A percentile compares a stretch with the other conserved stretches of the same genome.
Conservation (phyloP, 2,797 vertebrate species). For the Graptemys geographica region DNA sequence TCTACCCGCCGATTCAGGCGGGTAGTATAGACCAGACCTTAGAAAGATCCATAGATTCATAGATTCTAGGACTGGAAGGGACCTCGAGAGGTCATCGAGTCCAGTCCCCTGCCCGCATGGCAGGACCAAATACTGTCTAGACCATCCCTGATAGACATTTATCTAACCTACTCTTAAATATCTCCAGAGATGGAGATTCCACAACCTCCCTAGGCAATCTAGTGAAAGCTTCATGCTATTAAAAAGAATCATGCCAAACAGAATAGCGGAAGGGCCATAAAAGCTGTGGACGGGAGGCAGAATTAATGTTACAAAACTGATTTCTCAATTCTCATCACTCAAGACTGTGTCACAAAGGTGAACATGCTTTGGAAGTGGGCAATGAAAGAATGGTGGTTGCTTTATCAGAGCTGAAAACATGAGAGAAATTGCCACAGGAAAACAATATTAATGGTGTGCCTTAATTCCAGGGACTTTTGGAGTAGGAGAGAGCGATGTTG, state of each 20-base stretch:
- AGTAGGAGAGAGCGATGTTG: accelerated
- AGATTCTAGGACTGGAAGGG: too few relatives aligned
- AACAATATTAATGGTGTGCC: not conserved
- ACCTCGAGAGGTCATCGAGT: too few relatives aligned
- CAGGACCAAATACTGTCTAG: too few relatives aligned
- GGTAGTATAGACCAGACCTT: too few relatives aligned
- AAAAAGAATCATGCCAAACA: not conserved
- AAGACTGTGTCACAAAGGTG: not conserved
- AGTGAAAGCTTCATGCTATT: not conserved
- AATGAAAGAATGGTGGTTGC: not conserved
- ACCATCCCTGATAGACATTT: too few relatives aligned
- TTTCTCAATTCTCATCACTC: slow-evolving; percentile 17
- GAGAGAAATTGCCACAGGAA: slow-evolving; percentile 28
- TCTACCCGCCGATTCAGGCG: too few relatives aligned
- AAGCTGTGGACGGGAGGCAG: not conserved
- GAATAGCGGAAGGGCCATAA: accelerated
- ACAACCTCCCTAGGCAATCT: not conserved
- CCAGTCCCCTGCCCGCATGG: too few relatives aligned
- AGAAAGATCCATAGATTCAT: not conserved
- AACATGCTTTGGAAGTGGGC: accelerated
- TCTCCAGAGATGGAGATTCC: too few relatives aligned
- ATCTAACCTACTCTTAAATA: too few relatives aligned
- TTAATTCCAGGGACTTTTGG: accelerated
- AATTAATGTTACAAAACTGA: slow-evolving; percentile 25
- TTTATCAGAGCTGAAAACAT: not conserved